Evolutionary conservation across 2,888 invertebrate species (phyloP), one percentile per base, ranked within the genome.

Genomic region (Ephialtes manifestator): DNA sequence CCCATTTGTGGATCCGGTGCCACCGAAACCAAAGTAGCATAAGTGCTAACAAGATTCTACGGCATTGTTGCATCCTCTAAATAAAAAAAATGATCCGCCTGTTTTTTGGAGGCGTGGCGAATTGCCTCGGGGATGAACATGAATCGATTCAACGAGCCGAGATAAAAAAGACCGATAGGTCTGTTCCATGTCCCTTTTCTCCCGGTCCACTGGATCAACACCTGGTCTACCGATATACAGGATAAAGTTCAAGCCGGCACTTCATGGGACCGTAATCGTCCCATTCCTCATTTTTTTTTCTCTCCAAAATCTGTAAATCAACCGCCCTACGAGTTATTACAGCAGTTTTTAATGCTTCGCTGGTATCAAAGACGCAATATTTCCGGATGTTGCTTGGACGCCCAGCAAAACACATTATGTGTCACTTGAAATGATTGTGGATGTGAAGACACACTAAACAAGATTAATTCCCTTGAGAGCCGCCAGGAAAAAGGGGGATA

Each of bases 81-180:
- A 55, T 78, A 70, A 78, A 74, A 78, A 74, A 24, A 31, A 60
- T 67, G 51, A 76, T 81, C 63, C 39, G 78, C 35, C 70, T 75
- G 78, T 84, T 84, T 39, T 84, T 79, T 65, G 84, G 77, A 76
- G 86, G 87, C 86, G 88, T 86, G 83, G 46, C 81, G 39, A 46
- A 84, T 85, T 70, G 84, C 77, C 81, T 70, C 63, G 58, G 78
- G 85, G 81, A 81, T 84, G 78, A 83, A 82, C 71, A 71, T 63
- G 86, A 75, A 83, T 87, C 85, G 81, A 81, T 75, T 85, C 81
- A 82, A 75, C 81, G 85, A 82, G 55, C 71, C 81, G 79, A 75
- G 75, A 75, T 75, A 65, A 77, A 81, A 68, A 77, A 31, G 48
- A 28, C 75, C 39, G 39, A 48, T 20, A 20, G 53, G 35, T 5